Conservation (phyloP, 2,113 vertebrate genomes). For the Puntigrus tetrazona region DNA sequence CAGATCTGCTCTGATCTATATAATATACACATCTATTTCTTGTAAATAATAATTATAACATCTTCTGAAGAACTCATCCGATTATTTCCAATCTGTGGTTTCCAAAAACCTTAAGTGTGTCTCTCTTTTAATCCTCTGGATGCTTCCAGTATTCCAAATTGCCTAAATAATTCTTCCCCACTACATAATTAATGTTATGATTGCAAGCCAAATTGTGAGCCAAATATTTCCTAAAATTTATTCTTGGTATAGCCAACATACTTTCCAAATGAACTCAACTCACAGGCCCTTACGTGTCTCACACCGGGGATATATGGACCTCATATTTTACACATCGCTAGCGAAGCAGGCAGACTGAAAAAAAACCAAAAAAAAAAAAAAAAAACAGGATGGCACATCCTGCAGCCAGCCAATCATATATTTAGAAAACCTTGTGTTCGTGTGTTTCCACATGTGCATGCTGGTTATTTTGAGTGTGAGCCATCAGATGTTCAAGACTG, state of each 20-base stretch:
- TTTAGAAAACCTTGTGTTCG: not conserved
- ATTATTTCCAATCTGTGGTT: not conserved
- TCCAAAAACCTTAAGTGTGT: not conserved
- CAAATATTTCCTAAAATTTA: slow-evolving; percentile 20
- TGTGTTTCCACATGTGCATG: not conserved
- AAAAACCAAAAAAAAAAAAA: no score
- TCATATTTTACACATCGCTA: slow-evolving; percentile 21
- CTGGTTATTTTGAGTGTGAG: not conserved
- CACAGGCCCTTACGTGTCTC: slow-evolving; percentile 20
- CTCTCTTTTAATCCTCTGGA: not conserved
- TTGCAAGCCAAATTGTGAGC: slow-evolving; percentile 1
- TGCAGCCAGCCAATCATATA: not conserved
- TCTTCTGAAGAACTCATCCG: not conserved
- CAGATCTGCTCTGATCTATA: slow-evolving; percentile 7
- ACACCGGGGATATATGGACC: not conserved
- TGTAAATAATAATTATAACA: slow-evolving; percentile 24
- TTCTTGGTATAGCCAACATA: slow-evolving; percentile 23
- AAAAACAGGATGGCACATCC: slow-evolving; percentile 15
- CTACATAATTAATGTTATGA: slow-evolving; percentile 33
- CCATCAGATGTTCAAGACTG: not conserved
- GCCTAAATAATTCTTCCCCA: slow-evolving; percentile 27
- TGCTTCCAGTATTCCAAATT: not conserved
- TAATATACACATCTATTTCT: not conserved
- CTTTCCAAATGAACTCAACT: slow-evolving; percentile 21
- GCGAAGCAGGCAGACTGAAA: not conserved